phyloP scores from a whole-genome alignment of 1,140 invertebrate genomes.

The Belonocnema kinseyi region DNA sequence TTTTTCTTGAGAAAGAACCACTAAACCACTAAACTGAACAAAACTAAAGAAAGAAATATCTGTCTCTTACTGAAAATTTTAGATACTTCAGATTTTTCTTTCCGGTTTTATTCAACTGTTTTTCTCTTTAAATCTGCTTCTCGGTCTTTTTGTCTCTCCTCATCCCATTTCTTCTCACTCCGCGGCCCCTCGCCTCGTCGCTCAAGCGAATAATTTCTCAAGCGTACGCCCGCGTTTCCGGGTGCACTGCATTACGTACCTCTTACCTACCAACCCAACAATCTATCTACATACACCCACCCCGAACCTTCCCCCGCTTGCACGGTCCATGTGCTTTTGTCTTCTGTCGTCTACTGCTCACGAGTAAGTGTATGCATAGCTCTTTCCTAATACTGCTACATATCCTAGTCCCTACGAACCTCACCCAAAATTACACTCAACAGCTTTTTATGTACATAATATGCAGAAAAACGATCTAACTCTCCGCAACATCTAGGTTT shows the following conservation, averaged over 20 bases:
- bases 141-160: constrained; percentile 33
- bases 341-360: not conserved
- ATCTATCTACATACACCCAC: not conserved
- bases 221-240: constrained; percentile 22
- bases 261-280: not conserved
- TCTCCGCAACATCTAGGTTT: too few relatives aligned
- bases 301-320: not conserved
- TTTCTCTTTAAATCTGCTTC: not conserved
- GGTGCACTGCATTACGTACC: not conserved
- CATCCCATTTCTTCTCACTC: constrained; percentile 9
- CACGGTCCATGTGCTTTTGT: constrained; percentile 1
- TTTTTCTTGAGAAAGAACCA: not conserved
- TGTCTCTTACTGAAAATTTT: constrained; percentile 4
- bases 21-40: too few relatives aligned
- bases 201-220: constrained; percentile 38
- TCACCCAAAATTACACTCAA: too few relatives aligned
- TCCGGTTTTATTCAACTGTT: not conserved
- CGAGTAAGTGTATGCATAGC: too few relatives aligned
- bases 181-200: constrained; percentile 4
- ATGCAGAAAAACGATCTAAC: too few relatives aligned
- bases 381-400: too few relatives aligned
- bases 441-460: too few relatives aligned
- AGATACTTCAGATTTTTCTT: not conserved
- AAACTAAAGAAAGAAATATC: too few relatives aligned
- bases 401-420: too few relatives aligned